Evolutionary conservation across 1,140 invertebrate species (phyloP).

Genomic region (Dryas iulia): DNA sequence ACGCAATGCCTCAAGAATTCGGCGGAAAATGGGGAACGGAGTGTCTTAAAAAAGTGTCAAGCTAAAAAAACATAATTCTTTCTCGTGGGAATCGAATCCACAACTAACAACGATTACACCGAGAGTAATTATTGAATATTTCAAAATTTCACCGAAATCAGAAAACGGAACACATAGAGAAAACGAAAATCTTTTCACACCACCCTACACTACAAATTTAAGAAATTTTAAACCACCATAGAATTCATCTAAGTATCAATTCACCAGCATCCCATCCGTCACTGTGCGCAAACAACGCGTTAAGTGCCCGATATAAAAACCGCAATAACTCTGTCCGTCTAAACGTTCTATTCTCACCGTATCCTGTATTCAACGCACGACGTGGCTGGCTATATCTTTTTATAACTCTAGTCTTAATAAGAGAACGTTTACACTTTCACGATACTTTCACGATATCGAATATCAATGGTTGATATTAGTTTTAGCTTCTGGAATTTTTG

Average conservation of each 20-base stretch:
- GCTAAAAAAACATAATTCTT: too few relatives aligned
- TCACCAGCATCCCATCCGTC: slow-evolving; percentile 8
- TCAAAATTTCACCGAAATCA: too few relatives aligned
- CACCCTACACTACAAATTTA: too few relatives aligned
- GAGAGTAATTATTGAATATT: too few relatives aligned
- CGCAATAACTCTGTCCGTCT: slow-evolving; percentile 46
- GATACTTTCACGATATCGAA: slow-evolving; percentile 21
- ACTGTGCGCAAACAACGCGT: slow-evolving; percentile 22
- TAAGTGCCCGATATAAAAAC: slow-evolving; percentile 44
- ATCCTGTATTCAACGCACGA: slow-evolving; percentile 44
- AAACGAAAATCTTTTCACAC: too few relatives aligned
- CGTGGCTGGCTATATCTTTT: slow-evolving; percentile 43
- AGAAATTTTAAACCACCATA: not conserved
- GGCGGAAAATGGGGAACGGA: too few relatives aligned
- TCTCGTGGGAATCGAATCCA: too few relatives aligned
- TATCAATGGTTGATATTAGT: slow-evolving; percentile 6
- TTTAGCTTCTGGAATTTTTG: slow-evolving; percentile 2
- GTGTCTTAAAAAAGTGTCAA: too few relatives aligned
- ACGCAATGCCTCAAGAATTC: too few relatives aligned
- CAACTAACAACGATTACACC: too few relatives aligned
- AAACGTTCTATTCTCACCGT: slow-evolving; percentile 37
- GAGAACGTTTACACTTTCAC: slow-evolving; percentile 31
- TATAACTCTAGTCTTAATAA: slow-evolving; percentile 44
- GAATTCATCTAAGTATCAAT: not conserved
- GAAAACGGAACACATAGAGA: too few relatives aligned